A percentile compares a stretch with the other conserved stretches of the same genome.
These are phyloP conservation scores for Drosophila rhopaloa DNA, from an alignment of 1,140 invertebrate species.

Conservation along the genomic window DNA sequence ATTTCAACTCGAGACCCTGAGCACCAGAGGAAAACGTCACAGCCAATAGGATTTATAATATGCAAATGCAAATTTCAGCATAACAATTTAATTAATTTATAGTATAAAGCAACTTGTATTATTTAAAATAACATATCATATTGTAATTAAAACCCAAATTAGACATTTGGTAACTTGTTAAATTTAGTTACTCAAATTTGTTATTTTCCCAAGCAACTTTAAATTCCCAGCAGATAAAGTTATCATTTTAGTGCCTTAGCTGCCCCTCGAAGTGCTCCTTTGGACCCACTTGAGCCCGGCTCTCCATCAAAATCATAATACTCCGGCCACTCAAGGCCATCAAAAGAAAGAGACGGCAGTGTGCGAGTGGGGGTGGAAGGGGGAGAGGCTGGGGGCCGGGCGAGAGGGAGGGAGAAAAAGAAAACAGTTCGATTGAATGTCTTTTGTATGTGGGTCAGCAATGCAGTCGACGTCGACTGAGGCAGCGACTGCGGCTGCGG, in stretches of 20 bases:
- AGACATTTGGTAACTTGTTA: not conserved
- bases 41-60: no score
- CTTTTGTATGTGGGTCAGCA: constrained; percentile 77
- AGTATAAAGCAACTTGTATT: no score
- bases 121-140: no score
- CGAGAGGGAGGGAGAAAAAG: constrained; percentile 2
- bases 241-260: constrained; percentile 33
- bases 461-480: constrained; percentile 51
- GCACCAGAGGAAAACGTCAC: no score
- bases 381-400: not conserved
- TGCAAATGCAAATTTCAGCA: no score
- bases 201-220: constrained; percentile 1
- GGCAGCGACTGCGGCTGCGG: constrained; percentile 3
- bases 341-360: constrained; percentile 19
- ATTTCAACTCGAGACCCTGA: no score
- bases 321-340: constrained; percentile 51
- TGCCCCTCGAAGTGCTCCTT: constrained; percentile 24
- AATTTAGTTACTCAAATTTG: not conserved
- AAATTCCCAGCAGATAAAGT: constrained; percentile 23
- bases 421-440: constrained; percentile 75
- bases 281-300: constrained; percentile 34
- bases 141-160: not conserved
- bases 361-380: constrained; percentile 16
- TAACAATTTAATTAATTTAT: no score
- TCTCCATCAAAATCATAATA: constrained; percentile 55